Evolutionary conservation across 2,888 invertebrate species (phyloP), one percentile per base, ranked within the genome.

Genomic region (Sylvicola cinctus): DNA sequence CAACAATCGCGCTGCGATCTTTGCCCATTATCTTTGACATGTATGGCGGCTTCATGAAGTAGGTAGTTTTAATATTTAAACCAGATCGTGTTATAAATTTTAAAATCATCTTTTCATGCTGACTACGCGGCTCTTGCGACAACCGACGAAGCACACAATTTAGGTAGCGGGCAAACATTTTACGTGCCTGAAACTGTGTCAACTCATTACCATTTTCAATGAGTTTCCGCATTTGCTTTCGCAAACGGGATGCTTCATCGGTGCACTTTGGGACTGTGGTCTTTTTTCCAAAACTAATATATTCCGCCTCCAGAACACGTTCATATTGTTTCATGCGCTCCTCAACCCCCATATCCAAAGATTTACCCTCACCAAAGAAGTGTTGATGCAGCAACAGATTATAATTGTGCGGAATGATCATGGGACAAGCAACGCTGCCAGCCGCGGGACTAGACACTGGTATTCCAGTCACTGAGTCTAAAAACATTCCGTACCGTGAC

Each of bases 1-100:
- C 80, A 33, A 83, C 74, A 44, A 84, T 72, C 2, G 84, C 84
- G 38, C 81, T 76, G 16, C 77, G 63, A 54, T 84, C 84, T 57
- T 84, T 84, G 49, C 73, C 74, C 45, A 73, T 66, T 50, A 81
- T 63, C 56, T 29, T 36, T n/a, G 8, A 16, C 10, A 32, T 12
- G 23, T 23, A 29, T 11, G 32, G 8, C 8, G 17, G 15, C 70
- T 73, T 49, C 68, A 73, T 66, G 41, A 59, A 54, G 42, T 69
- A 67, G 2, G 83, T 80, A 43, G 76, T 72, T 43, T 75, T 68
- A 34, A 81, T 63, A 48, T 73, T 70, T 41, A 65, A 64, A 20
- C 76, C 69, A 17, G 77, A 76, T 40, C 76, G 73, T 45, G 71
- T 72, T 28, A 84, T 63, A 61, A 85, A 84, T 45, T 74, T 72